Evolutionary conservation across 2,888 invertebrate species (phyloP).

Genomic region (Melieria picta): DNA sequence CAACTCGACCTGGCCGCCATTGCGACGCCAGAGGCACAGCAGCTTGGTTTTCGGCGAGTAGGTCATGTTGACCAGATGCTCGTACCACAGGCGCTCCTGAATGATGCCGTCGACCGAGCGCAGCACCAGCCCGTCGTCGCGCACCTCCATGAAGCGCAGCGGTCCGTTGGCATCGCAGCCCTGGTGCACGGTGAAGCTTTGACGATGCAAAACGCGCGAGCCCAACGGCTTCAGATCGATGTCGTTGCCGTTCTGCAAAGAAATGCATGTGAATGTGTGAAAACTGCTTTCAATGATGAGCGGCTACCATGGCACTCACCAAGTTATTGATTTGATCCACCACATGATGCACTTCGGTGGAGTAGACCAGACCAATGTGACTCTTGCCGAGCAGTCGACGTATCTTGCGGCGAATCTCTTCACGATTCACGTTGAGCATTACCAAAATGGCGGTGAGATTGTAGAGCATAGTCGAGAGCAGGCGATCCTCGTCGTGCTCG

Average conservation of each 20-base stretch:
- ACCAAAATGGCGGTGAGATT: constrained; percentile 97
- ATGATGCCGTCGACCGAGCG: constrained; percentile 86
- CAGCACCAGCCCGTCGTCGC: constrained; percentile 93
- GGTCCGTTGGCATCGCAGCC: constrained; percentile 93
- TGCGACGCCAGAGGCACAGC: constrained; percentile 95
- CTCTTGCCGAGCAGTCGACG: constrained; percentile 95
- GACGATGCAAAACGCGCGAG: constrained; percentile 92
- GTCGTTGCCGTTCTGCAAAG: constrained; percentile 91
- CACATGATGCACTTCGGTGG: constrained; percentile 96
- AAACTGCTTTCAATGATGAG: background rate
- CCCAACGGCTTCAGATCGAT: constrained; percentile 96
- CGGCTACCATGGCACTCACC: constrained; percentile 70
- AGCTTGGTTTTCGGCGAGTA: constrained; percentile 98
- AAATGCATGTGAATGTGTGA: background rate
- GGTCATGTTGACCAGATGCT: constrained; percentile 98
- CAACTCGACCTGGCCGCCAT: constrained; percentile 92
- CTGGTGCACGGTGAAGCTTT: constrained; percentile 97
- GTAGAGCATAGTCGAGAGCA: constrained; percentile 94
- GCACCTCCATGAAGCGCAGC: constrained; percentile 89
- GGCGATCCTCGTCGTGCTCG: constrained; percentile 97
- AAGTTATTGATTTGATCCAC: constrained; percentile 93
- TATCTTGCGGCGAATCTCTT: constrained; percentile 85
- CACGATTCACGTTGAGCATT: constrained; percentile 87
- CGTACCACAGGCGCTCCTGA: constrained; percentile 98
- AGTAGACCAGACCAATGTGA: constrained; percentile 97